Evolutionary conservation across 2,797 vertebrate genomes (phyloP).

Genomic region (Tragelaphus oryx): DNA sequence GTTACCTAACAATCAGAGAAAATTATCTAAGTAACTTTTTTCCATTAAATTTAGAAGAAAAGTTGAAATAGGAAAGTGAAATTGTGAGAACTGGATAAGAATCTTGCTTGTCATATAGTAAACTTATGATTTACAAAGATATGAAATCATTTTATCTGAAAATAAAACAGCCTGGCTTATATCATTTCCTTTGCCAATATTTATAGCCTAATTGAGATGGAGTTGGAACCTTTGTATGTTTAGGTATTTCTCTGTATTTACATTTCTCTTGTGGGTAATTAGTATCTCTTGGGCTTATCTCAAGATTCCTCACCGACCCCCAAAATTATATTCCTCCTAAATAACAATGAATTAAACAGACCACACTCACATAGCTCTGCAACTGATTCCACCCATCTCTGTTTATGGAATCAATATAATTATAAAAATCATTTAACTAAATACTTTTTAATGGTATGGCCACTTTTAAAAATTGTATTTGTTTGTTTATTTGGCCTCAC

Average conservation of each 20-base stretch:
- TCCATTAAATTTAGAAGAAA: neutral
- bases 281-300: neutral
- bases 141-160: slow-evolving; percentile 2
- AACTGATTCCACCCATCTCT: neutral
- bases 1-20: neutral
- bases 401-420: neutral
- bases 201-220: neutral
- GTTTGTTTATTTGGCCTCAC: neutral
- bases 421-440: neutral
- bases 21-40: neutral
- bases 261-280: neutral
- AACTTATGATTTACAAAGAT: neutral
- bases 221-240: neutral
- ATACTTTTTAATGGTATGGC: neutral
- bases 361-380: fast-evolving
- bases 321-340: neutral
- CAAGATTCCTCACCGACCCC: neutral
- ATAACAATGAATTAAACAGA: neutral
- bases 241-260: neutral
- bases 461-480: neutral
- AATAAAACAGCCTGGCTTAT: neutral
- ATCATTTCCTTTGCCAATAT: neutral
- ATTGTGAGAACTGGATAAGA: neutral
- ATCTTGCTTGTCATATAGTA: neutral
- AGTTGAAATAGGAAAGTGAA: neutral